Base-by-base conservation (phyloP, 2,113 vertebrate genomes). In the Notiomystis cincta region DNA sequence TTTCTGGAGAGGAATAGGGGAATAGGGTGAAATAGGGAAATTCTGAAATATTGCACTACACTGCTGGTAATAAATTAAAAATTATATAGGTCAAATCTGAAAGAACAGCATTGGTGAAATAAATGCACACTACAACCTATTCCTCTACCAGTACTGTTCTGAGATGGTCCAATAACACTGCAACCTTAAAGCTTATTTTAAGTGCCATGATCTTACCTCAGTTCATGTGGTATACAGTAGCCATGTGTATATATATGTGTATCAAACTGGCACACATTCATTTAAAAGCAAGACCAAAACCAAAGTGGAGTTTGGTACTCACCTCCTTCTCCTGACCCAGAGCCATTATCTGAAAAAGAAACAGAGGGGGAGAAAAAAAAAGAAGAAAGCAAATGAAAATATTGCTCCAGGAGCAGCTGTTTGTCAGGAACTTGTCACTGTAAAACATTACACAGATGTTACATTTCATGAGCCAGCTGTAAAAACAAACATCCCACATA, bases 261-360 rank as follows among this genome's bases (percentile, higher is more conserved):
- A 25, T 40, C 89, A 86, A 84, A 58, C 10, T 19, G 25, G 44
- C 40, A 86, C 2, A 70, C 15, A 27, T 31, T 3, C 50, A 4
- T 56, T n/a, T 30, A 66, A 75, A 93, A 61, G 82, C 53, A 76
- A 83, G 21, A 71, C 18, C 21, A 71, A 70, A 77, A 82, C 5
- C 25, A 92, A 58, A 73, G 9, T 54, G 15, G 7, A 42, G 30
- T 58, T 78, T 95, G 48, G 72, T 97, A 98, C 98, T 96, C 96
- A 99, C 99, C 99, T 98, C 98, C 98, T 87, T 99, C 99, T 94
- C 98, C 99, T 71, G 99, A 99, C 87, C 99, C 99, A 91, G 99
- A 99, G 11, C 98, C 98, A 45, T 98, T 98, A 95, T 99, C 99
- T 99, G 97, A 82, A 94, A 93, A 95, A 56, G 81, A 94, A 96